Evolutionary conservation across 2,888 invertebrate genomes (phyloP), one percentile per base, ranked within the genome.

Genomic region (Yponomeuta plumbellus): DNA sequence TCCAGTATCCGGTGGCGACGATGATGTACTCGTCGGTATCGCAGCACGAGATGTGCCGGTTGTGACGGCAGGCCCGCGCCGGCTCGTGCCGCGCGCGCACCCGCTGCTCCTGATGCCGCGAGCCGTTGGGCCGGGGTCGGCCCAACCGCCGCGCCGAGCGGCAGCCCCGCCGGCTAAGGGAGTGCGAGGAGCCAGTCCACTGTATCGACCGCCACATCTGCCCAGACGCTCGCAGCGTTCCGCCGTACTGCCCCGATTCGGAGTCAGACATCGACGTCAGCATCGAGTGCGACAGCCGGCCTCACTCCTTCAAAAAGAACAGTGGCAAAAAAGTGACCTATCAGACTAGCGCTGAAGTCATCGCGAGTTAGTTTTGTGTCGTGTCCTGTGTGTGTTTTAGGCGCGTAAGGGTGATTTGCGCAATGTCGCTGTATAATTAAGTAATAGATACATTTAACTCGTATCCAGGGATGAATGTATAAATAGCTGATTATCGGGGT

Each of bases 31-130:
- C 94, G 20, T 93, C 94, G 59, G 93, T 94, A 69, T 92, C 93
- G 58, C 93, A 93, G 76, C 94, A 94, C 73, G 94, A 94, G 79
- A 91, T 94, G 84, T 94, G 93, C 80, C 92, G 93, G n/a, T 93
- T 94, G 92, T 94, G 93, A 94, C 93, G 93, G 72, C 92, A 93
- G 75, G 91, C 91, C 65, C 86, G 92, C 70, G 85, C 87, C 73
- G 87, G 90, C 22, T 80, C 83, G 4, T 82, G 86, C 71, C 83
- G 86, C 20, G 79, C 81, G 61, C 83, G 89, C 67, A 73, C 82
- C 1, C 79, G 88, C 0, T 89, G 88, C 69, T 88, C 90, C 75
- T 88, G 90, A 89, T 88, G 89, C 72, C 80, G 85, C 68, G 83
- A 79, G 65, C 87, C 69, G 69, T 64, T 67, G 71, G 88, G 78